Evolutionary conservation across 2,113 vertebrate genomes (phyloP), one percentile per base, ranked within the genome.

Genomic region (Dipodomys spectabilis): DNA sequence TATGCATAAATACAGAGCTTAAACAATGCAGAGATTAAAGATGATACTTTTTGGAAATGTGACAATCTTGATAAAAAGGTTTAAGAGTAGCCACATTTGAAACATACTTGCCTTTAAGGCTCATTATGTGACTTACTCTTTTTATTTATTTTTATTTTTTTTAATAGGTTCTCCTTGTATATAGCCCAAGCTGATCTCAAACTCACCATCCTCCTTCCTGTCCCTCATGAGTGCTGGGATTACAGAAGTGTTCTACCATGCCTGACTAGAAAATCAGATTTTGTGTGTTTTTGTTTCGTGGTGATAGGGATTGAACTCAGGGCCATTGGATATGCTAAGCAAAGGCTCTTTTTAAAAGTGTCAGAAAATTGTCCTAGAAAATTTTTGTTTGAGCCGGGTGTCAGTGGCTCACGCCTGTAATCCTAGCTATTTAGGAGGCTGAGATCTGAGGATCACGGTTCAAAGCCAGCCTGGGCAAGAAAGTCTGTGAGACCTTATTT

Each of bases 1-100:
- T 68, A 86, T 79, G 10, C 85, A 30, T 79, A 71, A 65, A 53
- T 45, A 73, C 16, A 90, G 32, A 96, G 7, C 12, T 77, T 87
- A 22, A 95, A 95, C 82, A 96, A 84, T 72, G 45, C 72, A n/a
- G 82, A 87, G 20, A 15, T 7, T 30, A 73, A 81, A 77, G 45
- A 82, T 94, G 68, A 68, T 85, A 72, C 32, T 93, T 94, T 57
- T 92, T 53, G 44, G 84, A 87, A 93, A 78, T 65, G 32, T 93
- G 75, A 87, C 18, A 82, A 1, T 94, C 45, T 82, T 92, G 62
- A 64, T 64, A 84, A 75, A 91, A 39, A 22, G 6, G 71, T 92
- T 84, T 89, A 74, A 49, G 44, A 28, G 53, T 85, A 68, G 45
- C 74, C 35, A 73, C 28, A 49, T 92, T 72, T 80, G 67, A 96